Percentiles rank a stretch among this genome's conserved stretches.
phyloP scores from a whole-genome alignment of 1,140 invertebrate genomes.

The Calycopis cecrops region DNA sequence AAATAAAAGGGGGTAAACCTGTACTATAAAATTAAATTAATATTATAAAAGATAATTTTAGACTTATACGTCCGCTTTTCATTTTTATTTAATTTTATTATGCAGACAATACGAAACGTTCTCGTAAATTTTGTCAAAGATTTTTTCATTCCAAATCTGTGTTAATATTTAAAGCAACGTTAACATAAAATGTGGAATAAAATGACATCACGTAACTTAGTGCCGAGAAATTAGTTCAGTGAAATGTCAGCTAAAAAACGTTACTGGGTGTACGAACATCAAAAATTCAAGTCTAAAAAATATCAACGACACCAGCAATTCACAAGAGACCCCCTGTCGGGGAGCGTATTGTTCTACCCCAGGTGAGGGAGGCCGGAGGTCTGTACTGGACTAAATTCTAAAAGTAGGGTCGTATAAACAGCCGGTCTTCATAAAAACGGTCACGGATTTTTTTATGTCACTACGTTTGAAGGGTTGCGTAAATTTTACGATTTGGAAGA shows the following conservation, averaged over 20 bases:
- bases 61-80: too few relatives aligned
- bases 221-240: neutral
- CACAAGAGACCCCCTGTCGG: neutral
- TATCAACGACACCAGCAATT: neutral
- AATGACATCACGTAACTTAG: too few relatives aligned
- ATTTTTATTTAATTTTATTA: too few relatives aligned
- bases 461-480: conserved; percentile 1
- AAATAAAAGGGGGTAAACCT: too few relatives aligned
- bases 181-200: too few relatives aligned
- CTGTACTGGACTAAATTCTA: conserved; percentile 8
- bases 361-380: conserved; percentile 12
- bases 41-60: too few relatives aligned
- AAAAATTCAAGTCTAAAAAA: conserved; percentile 12
- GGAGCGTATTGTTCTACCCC: conserved; percentile 9
- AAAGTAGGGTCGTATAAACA: conserved; percentile 6
- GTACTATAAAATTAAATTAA: too few relatives aligned
- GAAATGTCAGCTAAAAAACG: neutral
- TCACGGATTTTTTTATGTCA: conserved; percentile 2
- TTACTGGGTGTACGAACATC: neutral
- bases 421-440: neutral
- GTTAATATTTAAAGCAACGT: too few relatives aligned
- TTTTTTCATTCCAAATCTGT: too few relatives aligned
- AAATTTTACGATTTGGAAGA: too few relatives aligned
- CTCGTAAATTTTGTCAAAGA: too few relatives aligned
- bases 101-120: too few relatives aligned